These are phyloP conservation scores for Tyrophagus putrescentiae DNA, from an alignment of 1,140 invertebrate genomes.

Conservation along the genomic window DNA sequence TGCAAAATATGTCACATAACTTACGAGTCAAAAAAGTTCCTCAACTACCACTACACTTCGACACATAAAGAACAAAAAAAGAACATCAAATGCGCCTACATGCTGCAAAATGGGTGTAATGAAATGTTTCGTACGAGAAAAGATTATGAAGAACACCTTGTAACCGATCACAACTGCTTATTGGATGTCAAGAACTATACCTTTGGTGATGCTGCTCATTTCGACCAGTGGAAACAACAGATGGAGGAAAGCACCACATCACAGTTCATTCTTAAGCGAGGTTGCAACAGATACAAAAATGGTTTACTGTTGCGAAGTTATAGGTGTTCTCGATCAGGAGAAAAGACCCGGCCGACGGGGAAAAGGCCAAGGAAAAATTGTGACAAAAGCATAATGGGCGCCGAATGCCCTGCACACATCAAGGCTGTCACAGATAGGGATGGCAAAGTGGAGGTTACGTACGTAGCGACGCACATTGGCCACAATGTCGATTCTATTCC, in stretches of 20 bases:
- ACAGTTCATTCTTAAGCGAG: neutral
- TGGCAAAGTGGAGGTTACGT: neutral
- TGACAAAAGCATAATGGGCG: neutral
- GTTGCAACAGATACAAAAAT: neutral
- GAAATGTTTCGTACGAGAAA: no score
- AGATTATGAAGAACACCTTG: no score
- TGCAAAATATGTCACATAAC: no score
- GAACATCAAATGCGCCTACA: no score
- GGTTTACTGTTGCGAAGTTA: neutral
- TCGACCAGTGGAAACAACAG: no score
- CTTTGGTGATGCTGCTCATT: no score
- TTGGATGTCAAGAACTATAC: no score
- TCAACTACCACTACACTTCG: no score
- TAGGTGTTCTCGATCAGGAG: neutral
- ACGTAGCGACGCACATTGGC: neutral
- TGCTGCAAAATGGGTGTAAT: no score
- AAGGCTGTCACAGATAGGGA: neutral
- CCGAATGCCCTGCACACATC: neutral
- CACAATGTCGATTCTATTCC: neutral
- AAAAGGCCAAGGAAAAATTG: neutral
- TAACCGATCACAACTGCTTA: no score
- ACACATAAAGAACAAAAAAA: no score
- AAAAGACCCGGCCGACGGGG: neutral
- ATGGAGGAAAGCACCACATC: neutral
- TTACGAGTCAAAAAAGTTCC: no score